Conservation (phyloP, 2,888 invertebrate species). For the Drosophila setosimentum region DNA sequence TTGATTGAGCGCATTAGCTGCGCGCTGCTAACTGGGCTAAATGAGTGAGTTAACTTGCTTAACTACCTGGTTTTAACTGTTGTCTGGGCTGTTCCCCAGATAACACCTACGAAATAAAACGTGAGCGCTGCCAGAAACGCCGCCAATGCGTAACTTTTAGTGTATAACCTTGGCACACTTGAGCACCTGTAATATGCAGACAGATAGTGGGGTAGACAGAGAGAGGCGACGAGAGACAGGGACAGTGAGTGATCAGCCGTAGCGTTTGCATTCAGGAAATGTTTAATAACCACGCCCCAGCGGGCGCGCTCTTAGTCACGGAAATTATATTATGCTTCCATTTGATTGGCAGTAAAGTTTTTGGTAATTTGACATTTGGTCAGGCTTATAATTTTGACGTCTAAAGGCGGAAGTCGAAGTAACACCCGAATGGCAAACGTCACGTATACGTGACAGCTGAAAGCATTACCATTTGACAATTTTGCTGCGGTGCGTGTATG, state of each 20-base stretch:
- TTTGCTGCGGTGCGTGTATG: constrained; percentile 6
- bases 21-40: constrained; percentile 37
- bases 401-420: constrained; percentile 50
- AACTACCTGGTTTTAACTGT: constrained; percentile 44
- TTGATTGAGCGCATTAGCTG: constrained; percentile 56
- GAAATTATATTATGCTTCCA: constrained; percentile 45
- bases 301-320: constrained; percentile 15
- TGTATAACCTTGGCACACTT: constrained; percentile 71
- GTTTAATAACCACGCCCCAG: constrained; percentile 33
- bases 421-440: constrained; percentile 8
- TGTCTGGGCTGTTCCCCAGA: constrained; percentile 41
- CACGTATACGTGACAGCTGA: constrained; percentile 25
- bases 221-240: neutral
- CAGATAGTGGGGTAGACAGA: neutral
- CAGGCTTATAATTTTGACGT: constrained; percentile 38
- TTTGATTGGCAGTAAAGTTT: constrained; percentile 47
- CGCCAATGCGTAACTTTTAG: constrained; percentile 39
- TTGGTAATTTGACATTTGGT: constrained; percentile 64
- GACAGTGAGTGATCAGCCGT: neutral
- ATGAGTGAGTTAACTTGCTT: constrained; percentile 17
- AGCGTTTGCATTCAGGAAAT: constrained; percentile 43
- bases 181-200: neutral
- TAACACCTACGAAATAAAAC: constrained; percentile 75
- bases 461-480: neutral
- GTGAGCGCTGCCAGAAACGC: constrained; percentile 49